Base-by-base conservation (phyloP, 1,140 invertebrate genomes). In the Sipha flava region DNA sequence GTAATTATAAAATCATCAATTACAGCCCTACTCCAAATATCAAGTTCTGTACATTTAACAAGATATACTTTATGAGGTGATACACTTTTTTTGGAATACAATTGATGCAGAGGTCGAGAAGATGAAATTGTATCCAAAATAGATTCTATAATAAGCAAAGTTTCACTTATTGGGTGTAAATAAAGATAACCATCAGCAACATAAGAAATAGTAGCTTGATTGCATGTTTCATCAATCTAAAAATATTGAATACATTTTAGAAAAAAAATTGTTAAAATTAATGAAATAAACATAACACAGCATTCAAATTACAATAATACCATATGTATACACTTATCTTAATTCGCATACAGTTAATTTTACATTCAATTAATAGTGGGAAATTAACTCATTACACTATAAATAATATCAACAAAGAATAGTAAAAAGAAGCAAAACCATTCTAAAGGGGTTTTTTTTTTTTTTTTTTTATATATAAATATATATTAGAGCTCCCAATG, bases 11-110 rank as follows among this genome's bases (percentile, higher is more conserved):
- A 77, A 77, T 77, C 52, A 2, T 34, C n/a, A 4, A 77, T 43
- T 26, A 43, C 23, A 16, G 52, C 73, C n/a, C 73, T 37, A 12
- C 73, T 43, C 73, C 73, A 77, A 3, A 37, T 43, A 12, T 59
- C 1, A 26, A 77, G 49, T 43, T 77, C 34, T 18, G 34, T 21
- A 23, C 73, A 77, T n/a, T 77, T 57, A 26, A 77, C 73, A 16
- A 77, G 34, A 59, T 77, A 77, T 57, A 77, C 7, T 1, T 77
- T 77, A 57, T 26, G 45, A n/a, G 73, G 73, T 0, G 73, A 77
- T 4, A 77, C 59, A 26, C 34, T 77, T 26, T 16, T 43, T 57
- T 37, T 77, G 3, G 52, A 77, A 43, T 77, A 77, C 2, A 77
- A 12, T 10, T 29, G n/a, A 16, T 77, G 34, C 9, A 59, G 5